Conservation (phyloP, 2,888 invertebrate species). For the Achlya flavicornis region DNA sequence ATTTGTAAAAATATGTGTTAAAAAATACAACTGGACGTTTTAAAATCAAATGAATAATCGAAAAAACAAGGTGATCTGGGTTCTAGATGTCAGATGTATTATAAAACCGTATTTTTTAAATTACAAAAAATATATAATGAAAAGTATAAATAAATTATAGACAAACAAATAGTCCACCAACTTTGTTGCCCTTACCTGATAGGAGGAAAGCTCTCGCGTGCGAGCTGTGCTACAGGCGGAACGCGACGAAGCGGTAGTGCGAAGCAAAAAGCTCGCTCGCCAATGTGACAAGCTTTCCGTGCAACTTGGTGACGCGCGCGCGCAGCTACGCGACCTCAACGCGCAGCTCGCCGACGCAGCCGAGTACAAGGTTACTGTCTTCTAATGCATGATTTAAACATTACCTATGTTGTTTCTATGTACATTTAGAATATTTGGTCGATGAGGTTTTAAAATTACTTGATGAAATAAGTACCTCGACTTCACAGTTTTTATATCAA, state of each 20-base stretch:
- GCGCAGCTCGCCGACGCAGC: conserved; percentile 93
- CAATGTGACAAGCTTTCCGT: conserved; percentile 92
- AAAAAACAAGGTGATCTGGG: too few species aligned
- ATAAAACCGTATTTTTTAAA: too few species aligned
- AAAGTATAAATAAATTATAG: neutral
- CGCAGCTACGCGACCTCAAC: conserved; percentile 92
- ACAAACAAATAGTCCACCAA: neutral
- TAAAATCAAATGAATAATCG: too few species aligned
- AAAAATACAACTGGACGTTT: too few species aligned
- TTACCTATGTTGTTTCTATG: neutral
- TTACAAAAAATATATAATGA: neutral
- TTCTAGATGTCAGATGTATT: too few species aligned
- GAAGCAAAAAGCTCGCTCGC: conserved; percentile 91
- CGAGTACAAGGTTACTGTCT: conserved; percentile 88
- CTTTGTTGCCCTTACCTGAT: conserved; percentile 7
- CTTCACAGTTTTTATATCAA: neutral
- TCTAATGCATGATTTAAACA: neutral
- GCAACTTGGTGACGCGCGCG: conserved; percentile 92
- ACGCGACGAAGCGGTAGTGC: conserved; percentile 86
- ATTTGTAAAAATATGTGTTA: too few species aligned
- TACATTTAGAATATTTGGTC: neutral
- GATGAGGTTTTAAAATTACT: neutral
- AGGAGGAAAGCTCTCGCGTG: conserved; percentile 77
- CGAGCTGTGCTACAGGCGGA: conserved; percentile 84
- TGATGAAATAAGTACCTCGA: neutral